phyloP scores from a whole-genome alignment of 2,113 vertebrate genomes.

The Actinemys pallida region DNA sequence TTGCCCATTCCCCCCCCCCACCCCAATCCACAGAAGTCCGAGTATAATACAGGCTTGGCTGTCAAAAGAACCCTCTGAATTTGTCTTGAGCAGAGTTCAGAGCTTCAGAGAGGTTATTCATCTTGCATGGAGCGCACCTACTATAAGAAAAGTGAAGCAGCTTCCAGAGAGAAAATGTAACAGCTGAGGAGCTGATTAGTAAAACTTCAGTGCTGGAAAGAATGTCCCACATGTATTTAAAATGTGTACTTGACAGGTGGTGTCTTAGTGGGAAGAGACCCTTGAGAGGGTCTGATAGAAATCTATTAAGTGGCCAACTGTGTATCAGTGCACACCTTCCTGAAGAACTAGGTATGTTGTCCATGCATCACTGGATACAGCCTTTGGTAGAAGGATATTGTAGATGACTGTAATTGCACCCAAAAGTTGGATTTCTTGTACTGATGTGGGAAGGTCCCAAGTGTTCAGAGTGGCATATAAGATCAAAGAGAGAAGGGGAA shows the following conservation, averaged over 20 bases:
- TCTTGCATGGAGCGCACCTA: background rate
- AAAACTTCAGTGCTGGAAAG: background rate
- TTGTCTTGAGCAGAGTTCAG: background rate
- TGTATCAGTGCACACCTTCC: background rate
- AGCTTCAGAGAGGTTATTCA: background rate
- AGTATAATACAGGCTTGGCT: no score
- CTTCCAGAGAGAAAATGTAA: rapidly evolving
- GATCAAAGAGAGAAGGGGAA: no score
- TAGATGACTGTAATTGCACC: background rate
- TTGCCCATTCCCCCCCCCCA: background rate
- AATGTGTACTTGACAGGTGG: rapidly evolving
- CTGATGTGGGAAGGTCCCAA: background rate
- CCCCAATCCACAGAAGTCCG: background rate
- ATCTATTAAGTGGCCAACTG: background rate
- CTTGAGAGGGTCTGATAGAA: background rate
- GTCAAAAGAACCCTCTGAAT: background rate
- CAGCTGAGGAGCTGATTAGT: background rate
- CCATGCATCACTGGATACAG: no score
- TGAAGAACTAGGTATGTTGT: background rate
- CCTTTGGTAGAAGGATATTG: background rate
- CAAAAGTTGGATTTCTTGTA: background rate
- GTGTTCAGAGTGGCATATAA: no score
- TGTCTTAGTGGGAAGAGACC: background rate
- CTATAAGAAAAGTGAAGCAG: rapidly evolving
- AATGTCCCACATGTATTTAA: background rate